These are phyloP conservation scores for Periophthalmus modestus DNA, from an alignment of 2,113 vertebrate species.

Conservation along the genomic window DNA sequence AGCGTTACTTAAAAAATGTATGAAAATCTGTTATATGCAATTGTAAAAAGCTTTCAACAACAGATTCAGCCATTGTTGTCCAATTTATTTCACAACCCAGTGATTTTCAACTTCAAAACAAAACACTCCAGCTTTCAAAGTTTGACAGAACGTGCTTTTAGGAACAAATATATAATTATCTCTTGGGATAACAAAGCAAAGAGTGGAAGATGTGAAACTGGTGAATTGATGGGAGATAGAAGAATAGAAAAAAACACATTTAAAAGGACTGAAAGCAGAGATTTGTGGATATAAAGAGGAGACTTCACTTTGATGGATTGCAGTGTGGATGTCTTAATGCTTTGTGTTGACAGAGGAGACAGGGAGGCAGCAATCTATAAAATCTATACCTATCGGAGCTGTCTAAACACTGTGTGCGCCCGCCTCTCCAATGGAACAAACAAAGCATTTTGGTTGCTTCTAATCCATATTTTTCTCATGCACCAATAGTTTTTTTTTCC, in stretches of 20 bases:
- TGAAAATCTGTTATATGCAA: too few relatives aligned
- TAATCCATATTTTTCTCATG: not conserved
- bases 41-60: too few relatives aligned
- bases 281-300: constrained; percentile 18
- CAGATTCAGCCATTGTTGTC: not conserved
- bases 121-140: constrained; percentile 7
- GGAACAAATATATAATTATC: constrained; percentile 11
- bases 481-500: not conserved
- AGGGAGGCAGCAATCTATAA: constrained; percentile 51
- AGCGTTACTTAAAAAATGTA: too few relatives aligned
- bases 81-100: not conserved
- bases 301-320: constrained; percentile 53
- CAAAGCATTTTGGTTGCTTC: not conserved
- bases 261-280: not conserved
- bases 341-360: constrained; percentile 44
- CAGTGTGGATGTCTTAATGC: constrained; percentile 54
- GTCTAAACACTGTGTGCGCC: constrained; percentile 46
- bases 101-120: not conserved
- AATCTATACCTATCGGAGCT: constrained; percentile 58
- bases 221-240: not conserved
- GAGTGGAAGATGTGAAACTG: constrained; percentile 1
- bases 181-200: constrained; percentile 11
- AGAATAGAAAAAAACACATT: not conserved
- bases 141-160: too few relatives aligned
- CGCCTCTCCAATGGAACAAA: constrained; percentile 22